These are phyloP conservation scores for Varanus salvator DNA, from an alignment of 2,113 vertebrate genomes.

Conservation along the genomic window DNA sequence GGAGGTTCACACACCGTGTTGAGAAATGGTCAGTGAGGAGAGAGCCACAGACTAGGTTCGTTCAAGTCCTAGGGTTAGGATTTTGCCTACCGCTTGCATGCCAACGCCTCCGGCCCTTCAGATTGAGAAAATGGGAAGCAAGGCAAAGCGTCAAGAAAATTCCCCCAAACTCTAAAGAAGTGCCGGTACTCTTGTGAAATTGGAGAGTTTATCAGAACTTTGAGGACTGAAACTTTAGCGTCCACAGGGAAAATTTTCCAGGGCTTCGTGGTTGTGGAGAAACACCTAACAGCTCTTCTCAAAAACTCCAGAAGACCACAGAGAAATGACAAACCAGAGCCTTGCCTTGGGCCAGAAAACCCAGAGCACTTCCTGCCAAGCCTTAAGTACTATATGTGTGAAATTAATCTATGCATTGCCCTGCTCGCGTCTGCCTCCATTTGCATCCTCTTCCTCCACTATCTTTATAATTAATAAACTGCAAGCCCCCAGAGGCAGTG, in stretches of 20 bases:
- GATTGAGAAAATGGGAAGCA: not conserved
- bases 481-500: not conserved
- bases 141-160: not conserved
- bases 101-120: not conserved
- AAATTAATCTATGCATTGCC: not conserved
- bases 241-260: not conserved
- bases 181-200: not conserved
- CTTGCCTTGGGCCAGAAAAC: not conserved
- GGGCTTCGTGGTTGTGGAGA: not conserved
- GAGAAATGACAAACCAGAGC: not conserved
- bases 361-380: not conserved
- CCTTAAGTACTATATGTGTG: not conserved
- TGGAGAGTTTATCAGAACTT: not conserved
- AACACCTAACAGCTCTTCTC: not conserved
- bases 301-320: not conserved
- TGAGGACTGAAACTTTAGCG: not conserved
- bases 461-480: not conserved
- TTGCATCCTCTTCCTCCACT: not conserved
- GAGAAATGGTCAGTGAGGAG: conserved; percentile 1
- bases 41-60: not conserved
- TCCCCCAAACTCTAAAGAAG: not conserved
- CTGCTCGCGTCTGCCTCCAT: not conserved
- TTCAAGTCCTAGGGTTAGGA: not conserved
- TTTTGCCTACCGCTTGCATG: not conserved
- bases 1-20: not conserved